phyloP scores from a whole-genome alignment of 2,797 vertebrate species.

The Pseudochromis fuscus region DNA sequence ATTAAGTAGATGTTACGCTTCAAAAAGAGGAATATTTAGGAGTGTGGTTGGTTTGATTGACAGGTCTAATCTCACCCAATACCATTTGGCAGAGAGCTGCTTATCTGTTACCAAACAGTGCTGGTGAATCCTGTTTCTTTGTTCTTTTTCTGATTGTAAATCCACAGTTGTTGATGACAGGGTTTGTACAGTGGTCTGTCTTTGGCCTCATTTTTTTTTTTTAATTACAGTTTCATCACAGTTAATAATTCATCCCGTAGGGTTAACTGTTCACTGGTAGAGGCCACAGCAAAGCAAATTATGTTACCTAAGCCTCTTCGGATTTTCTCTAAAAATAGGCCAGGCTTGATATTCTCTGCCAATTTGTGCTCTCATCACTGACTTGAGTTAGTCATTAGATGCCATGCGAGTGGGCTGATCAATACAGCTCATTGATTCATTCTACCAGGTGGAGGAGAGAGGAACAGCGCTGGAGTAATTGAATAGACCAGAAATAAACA shows the following conservation, averaged over 20 bases:
- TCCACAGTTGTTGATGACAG: slow-evolving; percentile 1
- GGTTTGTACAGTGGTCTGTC: not conserved
- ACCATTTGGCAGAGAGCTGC: slow-evolving; percentile 9
- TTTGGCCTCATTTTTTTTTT: slow-evolving; percentile 11
- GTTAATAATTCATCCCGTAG: slow-evolving; percentile 40
- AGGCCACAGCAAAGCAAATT: slow-evolving; percentile 20
- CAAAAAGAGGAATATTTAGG: too few relatives aligned
- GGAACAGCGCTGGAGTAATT: slow-evolving; percentile 58
- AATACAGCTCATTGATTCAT: slow-evolving; percentile 70
- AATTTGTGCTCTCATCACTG: slow-evolving; percentile 66
- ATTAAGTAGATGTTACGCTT: too few relatives aligned
- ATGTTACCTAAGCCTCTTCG: slow-evolving; percentile 37
- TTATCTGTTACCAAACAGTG: not conserved
- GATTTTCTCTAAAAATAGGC: slow-evolving; percentile 56
- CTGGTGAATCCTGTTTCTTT: not conserved
- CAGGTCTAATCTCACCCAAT: not conserved
- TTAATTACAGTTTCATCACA: slow-evolving; percentile 19
- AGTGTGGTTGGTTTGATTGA: too few relatives aligned
- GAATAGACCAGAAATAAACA: slow-evolving; percentile 73
- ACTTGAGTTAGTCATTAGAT: slow-evolving; percentile 70
- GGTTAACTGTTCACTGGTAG: slow-evolving; percentile 29
- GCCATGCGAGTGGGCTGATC: slow-evolving; percentile 62
- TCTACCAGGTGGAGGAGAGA: slow-evolving; percentile 64
- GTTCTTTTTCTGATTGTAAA: not conserved
- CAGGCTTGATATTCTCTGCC: slow-evolving; percentile 51